Evolutionary conservation across 2,888 invertebrate genomes (phyloP).

Genomic region (Tipula vernalis): DNA sequence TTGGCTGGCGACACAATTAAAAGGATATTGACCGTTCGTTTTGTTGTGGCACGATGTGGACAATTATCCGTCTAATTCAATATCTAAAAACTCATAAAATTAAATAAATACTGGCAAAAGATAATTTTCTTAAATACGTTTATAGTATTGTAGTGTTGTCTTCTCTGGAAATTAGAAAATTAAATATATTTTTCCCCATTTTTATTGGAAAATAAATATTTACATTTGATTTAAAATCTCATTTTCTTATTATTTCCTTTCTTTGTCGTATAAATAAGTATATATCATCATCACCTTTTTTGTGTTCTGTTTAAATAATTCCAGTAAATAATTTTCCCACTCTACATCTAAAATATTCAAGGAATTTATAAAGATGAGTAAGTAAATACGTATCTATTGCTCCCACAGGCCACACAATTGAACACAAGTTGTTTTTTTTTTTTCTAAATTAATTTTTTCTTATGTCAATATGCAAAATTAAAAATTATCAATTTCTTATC

Average conservation of each 20-base stretch:
- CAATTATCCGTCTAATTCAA: no score
- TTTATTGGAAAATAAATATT: not conserved
- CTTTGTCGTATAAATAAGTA: not conserved
- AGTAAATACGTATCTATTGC: not conserved
- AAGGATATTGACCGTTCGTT: not conserved
- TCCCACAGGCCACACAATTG: not conserved
- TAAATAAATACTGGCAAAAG: not conserved
- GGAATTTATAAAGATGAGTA: not conserved
- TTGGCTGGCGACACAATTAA: no score
- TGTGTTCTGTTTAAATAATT: not conserved
- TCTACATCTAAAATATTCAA: not conserved
- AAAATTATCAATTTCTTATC: not conserved
- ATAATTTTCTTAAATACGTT: not conserved
- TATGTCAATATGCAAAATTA: not conserved
- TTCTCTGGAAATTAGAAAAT: not conserved
- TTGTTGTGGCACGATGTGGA: no score
- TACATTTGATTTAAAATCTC: constrained; percentile 4
- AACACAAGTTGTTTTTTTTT: not conserved
- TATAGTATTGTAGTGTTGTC: not conserved
- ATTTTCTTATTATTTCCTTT: not conserved
- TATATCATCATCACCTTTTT: not conserved
- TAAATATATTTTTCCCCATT: not conserved
- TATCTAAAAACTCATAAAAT: not conserved
- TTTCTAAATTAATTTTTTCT: not conserved
- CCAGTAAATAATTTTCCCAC: not conserved